A percentile compares a stretch with the other conserved stretches of the same genome.
phyloP scores from a whole-genome alignment of 1,140 invertebrate species.

The Sitophilus oryzae region DNA sequence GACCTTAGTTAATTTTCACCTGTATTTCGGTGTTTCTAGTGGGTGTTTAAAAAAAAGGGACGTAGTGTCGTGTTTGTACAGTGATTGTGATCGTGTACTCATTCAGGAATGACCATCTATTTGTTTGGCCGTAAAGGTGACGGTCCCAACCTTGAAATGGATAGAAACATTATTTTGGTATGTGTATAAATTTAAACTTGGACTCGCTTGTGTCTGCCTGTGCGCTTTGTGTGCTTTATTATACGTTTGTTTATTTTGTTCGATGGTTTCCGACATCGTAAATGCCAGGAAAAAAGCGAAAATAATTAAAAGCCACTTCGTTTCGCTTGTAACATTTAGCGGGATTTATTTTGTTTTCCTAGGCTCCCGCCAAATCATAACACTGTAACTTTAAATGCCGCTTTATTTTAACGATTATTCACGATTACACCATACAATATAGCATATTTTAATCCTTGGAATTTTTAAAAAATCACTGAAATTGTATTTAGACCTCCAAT shows the following conservation, averaged over 20 bases:
- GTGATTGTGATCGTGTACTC: too few relatives aligned
- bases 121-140: constrained; percentile 17
- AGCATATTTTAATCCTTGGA: too few relatives aligned
- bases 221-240: constrained; percentile 13
- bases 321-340: too few relatives aligned
- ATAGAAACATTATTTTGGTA: constrained; percentile 25
- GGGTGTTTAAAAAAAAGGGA: too few relatives aligned
- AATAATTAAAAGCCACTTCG: neutral
- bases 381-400: neutral
- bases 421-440: too few relatives aligned
- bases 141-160: constrained; percentile 26
- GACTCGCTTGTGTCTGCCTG: neutral
- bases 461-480: too few relatives aligned
- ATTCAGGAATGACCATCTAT: constrained; percentile 14
- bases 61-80: too few relatives aligned
- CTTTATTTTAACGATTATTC: too few relatives aligned
- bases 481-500: too few relatives aligned
- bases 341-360: too few relatives aligned
- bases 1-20: too few relatives aligned
- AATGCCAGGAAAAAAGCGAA: constrained; percentile 3
- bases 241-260: constrained; percentile 12
- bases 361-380: neutral
- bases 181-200: constrained; percentile 24
- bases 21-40: too few relatives aligned
- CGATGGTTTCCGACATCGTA: constrained; percentile 1